These are phyloP conservation scores for Cyphomyrmex costatus DNA, from an alignment of 1,140 invertebrate species.

Conservation along the genomic window DNA sequence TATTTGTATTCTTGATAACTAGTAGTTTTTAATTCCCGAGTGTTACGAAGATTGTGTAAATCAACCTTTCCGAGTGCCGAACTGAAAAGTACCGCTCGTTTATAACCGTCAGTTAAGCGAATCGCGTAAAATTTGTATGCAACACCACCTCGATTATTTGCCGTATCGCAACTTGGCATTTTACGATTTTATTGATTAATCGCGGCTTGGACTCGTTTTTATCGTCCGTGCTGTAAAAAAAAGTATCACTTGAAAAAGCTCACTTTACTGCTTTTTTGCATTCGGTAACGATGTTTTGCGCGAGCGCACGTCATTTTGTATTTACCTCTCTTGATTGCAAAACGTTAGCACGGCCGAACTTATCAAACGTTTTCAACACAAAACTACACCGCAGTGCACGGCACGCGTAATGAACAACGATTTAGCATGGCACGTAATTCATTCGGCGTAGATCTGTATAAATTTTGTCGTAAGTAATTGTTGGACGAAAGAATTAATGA, in stretches of 20 bases:
- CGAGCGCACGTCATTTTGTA: neutral
- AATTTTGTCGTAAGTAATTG: conserved; percentile 11
- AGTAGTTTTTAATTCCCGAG: conserved; percentile 20
- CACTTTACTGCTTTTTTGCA: neutral
- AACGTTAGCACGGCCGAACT: neutral
- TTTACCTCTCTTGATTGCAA: conserved; percentile 27
- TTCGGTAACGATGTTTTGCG: conserved; percentile 21
- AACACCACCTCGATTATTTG: conserved; percentile 1
- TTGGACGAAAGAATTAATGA: neutral
- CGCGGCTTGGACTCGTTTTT: neutral
- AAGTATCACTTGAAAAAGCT: neutral
- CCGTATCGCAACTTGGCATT: neutral
- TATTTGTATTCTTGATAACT: conserved; percentile 9
- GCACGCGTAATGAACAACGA: neutral
- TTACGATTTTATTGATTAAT: conserved; percentile 34
- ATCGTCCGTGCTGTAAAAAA: conserved; percentile 17
- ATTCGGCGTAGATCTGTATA: neutral
- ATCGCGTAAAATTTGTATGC: conserved; percentile 16
- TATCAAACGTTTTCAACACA: neutral
- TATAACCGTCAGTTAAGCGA: conserved; percentile 8
- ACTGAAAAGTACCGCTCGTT: conserved; percentile 6
- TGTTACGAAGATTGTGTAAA: neutral
- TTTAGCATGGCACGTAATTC: neutral
- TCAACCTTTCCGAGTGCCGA: neutral
- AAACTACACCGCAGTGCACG: no score